phyloP scores from a whole-genome alignment of 2,888 invertebrate genomes.

The Lamproptera curius region DNA sequence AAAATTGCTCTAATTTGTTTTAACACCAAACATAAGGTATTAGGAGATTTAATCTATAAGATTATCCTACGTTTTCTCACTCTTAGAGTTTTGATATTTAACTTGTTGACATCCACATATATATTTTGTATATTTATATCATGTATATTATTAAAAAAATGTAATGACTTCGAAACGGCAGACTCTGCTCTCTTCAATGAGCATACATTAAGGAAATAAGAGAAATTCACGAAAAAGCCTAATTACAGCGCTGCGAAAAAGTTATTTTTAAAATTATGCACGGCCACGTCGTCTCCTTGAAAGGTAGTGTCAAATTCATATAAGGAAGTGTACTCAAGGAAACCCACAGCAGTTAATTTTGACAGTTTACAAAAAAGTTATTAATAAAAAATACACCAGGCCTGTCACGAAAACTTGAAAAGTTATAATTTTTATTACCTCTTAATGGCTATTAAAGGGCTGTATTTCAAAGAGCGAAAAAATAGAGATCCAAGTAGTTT shows the following conservation, averaged over 20 bases:
- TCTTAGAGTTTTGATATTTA: neutral
- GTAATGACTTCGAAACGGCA: too few relatives aligned
- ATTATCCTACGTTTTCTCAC: neutral
- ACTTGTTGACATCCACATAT: too few relatives aligned
- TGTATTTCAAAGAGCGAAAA: too few relatives aligned
- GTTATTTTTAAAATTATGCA: constrained; percentile 6
- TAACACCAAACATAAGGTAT: neutral
- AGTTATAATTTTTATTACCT: too few relatives aligned
- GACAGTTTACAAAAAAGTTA: constrained; percentile 10
- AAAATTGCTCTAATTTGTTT: neutral
- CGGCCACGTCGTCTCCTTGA: constrained; percentile 12
- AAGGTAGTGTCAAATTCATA: constrained; percentile 16
- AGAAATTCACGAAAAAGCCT: too few relatives aligned
- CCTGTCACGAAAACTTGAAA: too few relatives aligned
- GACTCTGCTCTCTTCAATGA: too few relatives aligned
- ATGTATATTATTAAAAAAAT: too few relatives aligned
- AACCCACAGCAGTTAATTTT: constrained; percentile 16
- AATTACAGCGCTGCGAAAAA: constrained; percentile 4
- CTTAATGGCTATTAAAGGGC: too few relatives aligned
- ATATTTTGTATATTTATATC: too few relatives aligned
- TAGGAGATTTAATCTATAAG: neutral
- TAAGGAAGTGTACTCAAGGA: constrained; percentile 10
- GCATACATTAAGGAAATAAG: too few relatives aligned
- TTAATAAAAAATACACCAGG: constrained; percentile 13
- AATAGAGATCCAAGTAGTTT: too few relatives aligned